A percentile compares a stretch with the other conserved stretches of the same genome.
These are phyloP conservation scores for Neodontobutis hainanensis DNA, from an alignment of 2,113 vertebrate genomes.

Conservation along the genomic window DNA sequence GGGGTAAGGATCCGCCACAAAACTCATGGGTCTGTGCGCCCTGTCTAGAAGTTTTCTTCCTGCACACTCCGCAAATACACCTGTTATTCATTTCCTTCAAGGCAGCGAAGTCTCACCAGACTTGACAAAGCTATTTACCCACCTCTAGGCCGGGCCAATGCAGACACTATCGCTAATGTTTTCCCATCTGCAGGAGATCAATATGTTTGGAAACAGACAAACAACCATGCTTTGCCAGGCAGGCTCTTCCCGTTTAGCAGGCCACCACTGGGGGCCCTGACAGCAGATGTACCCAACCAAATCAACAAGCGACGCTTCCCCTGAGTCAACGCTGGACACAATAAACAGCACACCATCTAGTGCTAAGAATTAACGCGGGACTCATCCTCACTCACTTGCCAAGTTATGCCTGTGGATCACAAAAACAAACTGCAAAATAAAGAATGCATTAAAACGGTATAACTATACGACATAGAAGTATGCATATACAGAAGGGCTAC, in stretches of 20 bases:
- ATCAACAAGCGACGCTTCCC: constrained; percentile 67
- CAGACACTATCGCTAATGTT: constrained; percentile 75
- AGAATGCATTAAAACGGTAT: neutral
- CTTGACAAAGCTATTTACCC: constrained; percentile 79
- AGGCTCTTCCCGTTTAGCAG: constrained; percentile 67
- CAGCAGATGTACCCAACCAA: constrained; percentile 72
- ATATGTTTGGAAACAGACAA: constrained; percentile 82
- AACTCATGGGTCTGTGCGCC: constrained; percentile 51
- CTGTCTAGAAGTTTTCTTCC: constrained; percentile 69
- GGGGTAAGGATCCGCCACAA: constrained; percentile 32
- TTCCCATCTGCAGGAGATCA: constrained; percentile 81
- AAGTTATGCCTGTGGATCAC: constrained; percentile 19
- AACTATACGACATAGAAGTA: constrained; percentile 6
- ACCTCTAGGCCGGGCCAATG: constrained; percentile 58
- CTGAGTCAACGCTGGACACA: constrained; percentile 72
- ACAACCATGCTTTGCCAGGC: constrained; percentile 69
- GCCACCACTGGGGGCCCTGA: constrained; percentile 69
- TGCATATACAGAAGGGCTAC: constrained; percentile 45
- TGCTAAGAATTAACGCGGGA: constrained; percentile 49
- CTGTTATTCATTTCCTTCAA: constrained; percentile 76
- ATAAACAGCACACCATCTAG: constrained; percentile 58
- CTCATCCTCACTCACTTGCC: constrained; percentile 19
- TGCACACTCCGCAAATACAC: constrained; percentile 72
- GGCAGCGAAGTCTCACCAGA: constrained; percentile 64
- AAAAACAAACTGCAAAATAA: constrained; percentile 20